Conservation (phyloP, 1,140 invertebrate genomes). For the Phthorimaea operculella region DNA sequence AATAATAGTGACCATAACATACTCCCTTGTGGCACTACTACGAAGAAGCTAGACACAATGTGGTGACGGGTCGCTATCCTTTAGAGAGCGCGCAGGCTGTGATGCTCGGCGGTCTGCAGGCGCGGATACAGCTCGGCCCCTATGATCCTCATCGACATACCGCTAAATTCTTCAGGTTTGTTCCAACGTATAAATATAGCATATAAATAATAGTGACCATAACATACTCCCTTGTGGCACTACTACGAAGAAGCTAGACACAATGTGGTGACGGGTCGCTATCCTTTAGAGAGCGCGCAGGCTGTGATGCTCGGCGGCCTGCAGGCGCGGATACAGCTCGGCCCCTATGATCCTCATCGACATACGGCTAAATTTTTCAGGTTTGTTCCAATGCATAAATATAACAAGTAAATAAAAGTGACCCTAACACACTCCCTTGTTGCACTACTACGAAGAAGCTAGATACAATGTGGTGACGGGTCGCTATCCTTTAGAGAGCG, state of each 20-base stretch:
- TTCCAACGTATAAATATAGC: too few species aligned
- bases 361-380: too few species aligned
- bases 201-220: too few species aligned
- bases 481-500: conserved; percentile 87
- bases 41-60: conserved; percentile 90
- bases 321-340: conserved; percentile 84
- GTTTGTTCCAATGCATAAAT: too few species aligned
- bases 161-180: conserved; percentile 87
- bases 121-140: too few species aligned
- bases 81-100: conserved; percentile 85
- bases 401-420: too few species aligned
- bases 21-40: too few species aligned
- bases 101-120: too few species aligned
- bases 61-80: conserved; percentile 88
- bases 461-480: conserved; percentile 88
- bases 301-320: conserved; percentile 91
- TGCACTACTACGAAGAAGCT: conserved; percentile 94
- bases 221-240: too few species aligned
- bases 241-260: conserved; percentile 88
- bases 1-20: too few species aligned
- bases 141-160: conserved; percentile 88
- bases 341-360: conserved; percentile 89
- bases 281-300: conserved; percentile 87
- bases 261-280: conserved; percentile 88
- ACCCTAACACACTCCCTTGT: too few species aligned